These are phyloP conservation scores for Megaleporinus macrocephalus DNA, from an alignment of 2,113 vertebrate species.

Conservation along the genomic window DNA sequence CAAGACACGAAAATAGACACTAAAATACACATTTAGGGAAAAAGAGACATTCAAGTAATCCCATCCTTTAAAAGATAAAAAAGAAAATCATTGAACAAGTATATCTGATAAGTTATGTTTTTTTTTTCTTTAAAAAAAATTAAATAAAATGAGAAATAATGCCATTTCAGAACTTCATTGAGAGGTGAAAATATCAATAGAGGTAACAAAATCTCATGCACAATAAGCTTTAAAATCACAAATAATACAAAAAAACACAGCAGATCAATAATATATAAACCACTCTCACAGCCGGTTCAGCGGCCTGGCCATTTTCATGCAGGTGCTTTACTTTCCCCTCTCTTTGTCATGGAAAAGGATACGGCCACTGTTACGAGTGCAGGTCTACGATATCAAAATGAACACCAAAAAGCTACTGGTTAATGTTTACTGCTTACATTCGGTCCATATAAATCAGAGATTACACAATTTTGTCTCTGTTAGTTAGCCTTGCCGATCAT, in stretches of 20 bases:
- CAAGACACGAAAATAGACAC: constrained; percentile 34
- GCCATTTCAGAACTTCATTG: constrained; percentile 59
- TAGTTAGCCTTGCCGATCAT: neutral
- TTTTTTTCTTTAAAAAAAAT: constrained; percentile 61
- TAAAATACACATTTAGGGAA: constrained; percentile 44
- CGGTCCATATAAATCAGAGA: neutral
- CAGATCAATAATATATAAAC: constrained; percentile 50
- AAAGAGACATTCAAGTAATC: constrained; percentile 73
- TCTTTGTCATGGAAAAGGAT: constrained; percentile 21
- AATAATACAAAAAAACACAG: constrained; percentile 64
- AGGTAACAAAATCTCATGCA: constrained; percentile 76
- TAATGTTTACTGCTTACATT: constrained; percentile 16
- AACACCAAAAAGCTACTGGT: constrained; percentile 39
- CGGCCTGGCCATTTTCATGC: constrained; percentile 45
- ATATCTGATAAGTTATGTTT: constrained; percentile 60
- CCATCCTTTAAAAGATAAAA: constrained; percentile 59
- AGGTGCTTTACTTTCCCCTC: constrained; percentile 20
- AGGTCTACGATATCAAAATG: constrained; percentile 2
- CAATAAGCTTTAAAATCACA: constrained; percentile 67
- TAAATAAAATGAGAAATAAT: constrained; percentile 61
- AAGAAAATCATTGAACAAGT: constrained; percentile 51
- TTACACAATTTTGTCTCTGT: neutral
- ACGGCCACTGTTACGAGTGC: constrained; percentile 10
- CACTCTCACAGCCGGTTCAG: constrained; percentile 44
- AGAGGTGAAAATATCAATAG: constrained; percentile 57